Percentiles rank a stretch among this genome's conserved stretches.
Conservation (phyloP, 2,888 invertebrate genomes). For the Acanthococcus lagerstroemiae region DNA sequence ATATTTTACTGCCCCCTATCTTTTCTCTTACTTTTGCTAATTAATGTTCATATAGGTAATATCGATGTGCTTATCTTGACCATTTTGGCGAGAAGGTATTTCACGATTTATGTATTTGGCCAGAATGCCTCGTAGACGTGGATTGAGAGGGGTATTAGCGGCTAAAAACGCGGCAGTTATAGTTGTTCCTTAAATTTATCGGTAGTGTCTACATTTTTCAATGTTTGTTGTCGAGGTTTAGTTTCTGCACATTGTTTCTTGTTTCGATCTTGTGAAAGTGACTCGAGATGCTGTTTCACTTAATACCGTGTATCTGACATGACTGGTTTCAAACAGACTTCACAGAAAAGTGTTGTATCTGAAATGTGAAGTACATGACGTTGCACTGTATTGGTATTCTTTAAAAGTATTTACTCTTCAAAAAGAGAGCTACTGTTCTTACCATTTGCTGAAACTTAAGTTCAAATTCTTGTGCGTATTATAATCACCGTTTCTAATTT, state of each 20-base stretch:
- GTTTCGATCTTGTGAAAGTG: background rate
- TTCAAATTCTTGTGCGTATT: no score
- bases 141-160: background rate
- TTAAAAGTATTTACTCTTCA: background rate
- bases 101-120: background rate
- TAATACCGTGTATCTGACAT: background rate
- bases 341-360: background rate
- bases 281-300: background rate
- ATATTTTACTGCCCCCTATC: background rate
- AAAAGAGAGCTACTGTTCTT: background rate
- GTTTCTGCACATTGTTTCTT: background rate
- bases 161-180: background rate
- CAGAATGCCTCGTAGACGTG: background rate
- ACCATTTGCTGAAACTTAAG: background rate
- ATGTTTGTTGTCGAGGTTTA: no score
- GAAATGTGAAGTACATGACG: background rate
- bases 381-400: background rate
- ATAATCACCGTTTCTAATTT: no score
- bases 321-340: background rate
- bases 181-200: background rate
- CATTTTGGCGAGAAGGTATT: background rate
- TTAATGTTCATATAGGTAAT: background rate
- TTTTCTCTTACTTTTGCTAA: background rate
- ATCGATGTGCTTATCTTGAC: background rate
- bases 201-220: background rate